Conservation (phyloP, 2,888 invertebrate species). For the Leuctra nigra region DNA sequence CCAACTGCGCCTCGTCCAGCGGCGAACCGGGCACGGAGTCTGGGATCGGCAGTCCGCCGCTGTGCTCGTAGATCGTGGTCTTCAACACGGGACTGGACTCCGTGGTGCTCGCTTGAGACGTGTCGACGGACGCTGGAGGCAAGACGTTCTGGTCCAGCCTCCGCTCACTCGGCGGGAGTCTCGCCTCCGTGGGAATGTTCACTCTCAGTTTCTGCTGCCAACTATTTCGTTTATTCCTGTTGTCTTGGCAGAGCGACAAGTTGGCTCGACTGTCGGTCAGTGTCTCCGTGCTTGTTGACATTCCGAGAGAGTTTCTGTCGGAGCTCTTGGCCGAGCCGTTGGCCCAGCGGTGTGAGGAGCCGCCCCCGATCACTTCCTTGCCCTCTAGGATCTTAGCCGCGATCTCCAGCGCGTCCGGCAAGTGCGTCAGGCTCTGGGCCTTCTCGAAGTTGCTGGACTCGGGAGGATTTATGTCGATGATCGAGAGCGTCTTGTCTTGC, state of each 20-base stretch:
- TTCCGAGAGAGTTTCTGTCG: conserved; percentile 22
- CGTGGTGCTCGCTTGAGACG: neutral
- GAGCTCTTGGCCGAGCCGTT: conserved; percentile 16
- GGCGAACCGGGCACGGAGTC: conserved; percentile 22
- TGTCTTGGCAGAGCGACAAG: conserved; percentile 22
- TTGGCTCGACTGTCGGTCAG: conserved; percentile 38
- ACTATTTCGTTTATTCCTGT: conserved; percentile 27
- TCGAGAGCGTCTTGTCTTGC: conserved; percentile 31
- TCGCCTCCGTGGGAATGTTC: conserved; percentile 36
- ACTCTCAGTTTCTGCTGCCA: conserved; percentile 31
- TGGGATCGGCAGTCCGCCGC: conserved; percentile 11
- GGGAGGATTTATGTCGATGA: conserved; percentile 35
- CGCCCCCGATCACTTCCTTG: conserved; percentile 34
- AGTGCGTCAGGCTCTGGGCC: conserved; percentile 55
- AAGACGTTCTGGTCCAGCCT: neutral
- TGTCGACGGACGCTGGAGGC: neutral
- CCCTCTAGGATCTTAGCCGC: conserved; percentile 41
- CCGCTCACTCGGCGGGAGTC: no score
- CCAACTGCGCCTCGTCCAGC: conserved; percentile 49
- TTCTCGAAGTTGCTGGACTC: conserved; percentile 51
- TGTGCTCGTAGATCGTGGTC: neutral
- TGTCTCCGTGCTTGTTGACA: conserved; percentile 36
- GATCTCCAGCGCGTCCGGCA: conserved; percentile 44
- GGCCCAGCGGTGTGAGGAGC: conserved; percentile 2
- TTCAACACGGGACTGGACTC: neutral